Evolutionary conservation across 2,888 invertebrate species (phyloP), one percentile per base, ranked within the genome.

Genomic region (Thera obeliscata): DNA sequence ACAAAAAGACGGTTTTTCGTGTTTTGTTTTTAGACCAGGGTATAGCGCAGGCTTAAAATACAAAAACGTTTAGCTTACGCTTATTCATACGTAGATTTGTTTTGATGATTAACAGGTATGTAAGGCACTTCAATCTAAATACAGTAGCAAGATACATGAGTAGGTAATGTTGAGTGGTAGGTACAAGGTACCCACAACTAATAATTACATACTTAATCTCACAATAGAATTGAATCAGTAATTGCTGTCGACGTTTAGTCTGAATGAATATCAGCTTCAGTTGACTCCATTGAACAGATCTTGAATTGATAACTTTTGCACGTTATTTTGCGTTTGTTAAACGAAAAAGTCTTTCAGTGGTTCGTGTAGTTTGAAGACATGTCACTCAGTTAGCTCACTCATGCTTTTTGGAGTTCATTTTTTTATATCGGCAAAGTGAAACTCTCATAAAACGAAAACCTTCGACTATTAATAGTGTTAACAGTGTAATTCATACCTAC

Each of bases 401-500:
- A 59, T 66, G 64, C 56, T 56, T 56, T 12, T 41, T 68, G 57
- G 69, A 73, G 73, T 76, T 73, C n/a, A n/a, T 43, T 43, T 43
- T 64, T 49, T 55, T 50, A 50, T 22, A 54, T 58, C 52, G 72
- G 66, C 69, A 70, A 63, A 71, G 64, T 68, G 67, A 69, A 57
- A 67, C 59, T 70, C 55, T 54, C 52, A 41, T 56, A 50, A 56
- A 74, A 75, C 72, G 72, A 68, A 70, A 72, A 67, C 65, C 73
- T 61, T 56, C 55, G 12, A 64, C 52, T 46, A 64, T 50, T 75
- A 22, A 22, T 22, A 72, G 76, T 75, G 73, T 72, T 76, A 69
- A 67, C 76, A 76, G 74, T 69, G 68, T 78, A 72, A 78, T 74
- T 79, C 69, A 72, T 66, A 61, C 76, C 73, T 75, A 77, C 78